phyloP scores from a whole-genome alignment of 37 sponge, comb jelly and placozoan genomes.

The Geodia barretti region DNA sequence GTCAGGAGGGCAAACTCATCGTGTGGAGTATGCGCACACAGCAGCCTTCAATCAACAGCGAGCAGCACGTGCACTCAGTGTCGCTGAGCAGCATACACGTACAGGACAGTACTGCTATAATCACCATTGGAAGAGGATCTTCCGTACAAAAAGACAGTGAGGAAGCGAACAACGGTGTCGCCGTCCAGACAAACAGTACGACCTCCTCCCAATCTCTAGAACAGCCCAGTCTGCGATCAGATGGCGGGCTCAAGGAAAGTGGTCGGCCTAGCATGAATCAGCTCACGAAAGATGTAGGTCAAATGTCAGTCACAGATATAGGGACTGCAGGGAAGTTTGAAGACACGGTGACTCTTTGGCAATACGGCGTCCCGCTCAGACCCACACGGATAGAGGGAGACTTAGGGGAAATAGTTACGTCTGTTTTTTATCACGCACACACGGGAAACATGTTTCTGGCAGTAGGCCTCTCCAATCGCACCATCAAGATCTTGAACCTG shows the following conservation, averaged over 20 bases:
- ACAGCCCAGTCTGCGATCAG: not conserved
- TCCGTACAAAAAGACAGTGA: not conserved
- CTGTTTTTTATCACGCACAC: constrained; percentile 29
- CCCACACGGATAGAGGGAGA: not conserved
- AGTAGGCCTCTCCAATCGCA: constrained; percentile 36
- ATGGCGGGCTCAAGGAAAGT: not conserved
- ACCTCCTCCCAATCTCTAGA: not conserved
- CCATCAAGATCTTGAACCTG: constrained; percentile 57
- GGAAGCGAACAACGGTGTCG: not conserved
- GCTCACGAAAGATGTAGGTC: not conserved
- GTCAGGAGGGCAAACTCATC: constrained; percentile 23
- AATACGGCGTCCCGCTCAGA: constrained; percentile 41
- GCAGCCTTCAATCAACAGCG: constrained; percentile 25
- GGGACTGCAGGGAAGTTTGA: not conserved
- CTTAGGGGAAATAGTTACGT: constrained; percentile 25
- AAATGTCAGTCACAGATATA: not conserved
- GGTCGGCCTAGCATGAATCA: not conserved
- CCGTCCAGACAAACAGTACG: too few species aligned
- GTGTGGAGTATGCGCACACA: constrained; percentile 62
- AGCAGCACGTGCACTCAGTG: constrained; percentile 23
- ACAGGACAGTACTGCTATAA: constrained; percentile 28
- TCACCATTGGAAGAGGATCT: constrained; percentile 39
- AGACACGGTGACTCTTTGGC: constrained; percentile 40
- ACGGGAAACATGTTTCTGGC: constrained; percentile 57
- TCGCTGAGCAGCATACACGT: constrained; percentile 46